Evolutionary conservation across 2,113 vertebrate genomes (phyloP).

Genomic region (Craseonycteris thonglongyai): DNA sequence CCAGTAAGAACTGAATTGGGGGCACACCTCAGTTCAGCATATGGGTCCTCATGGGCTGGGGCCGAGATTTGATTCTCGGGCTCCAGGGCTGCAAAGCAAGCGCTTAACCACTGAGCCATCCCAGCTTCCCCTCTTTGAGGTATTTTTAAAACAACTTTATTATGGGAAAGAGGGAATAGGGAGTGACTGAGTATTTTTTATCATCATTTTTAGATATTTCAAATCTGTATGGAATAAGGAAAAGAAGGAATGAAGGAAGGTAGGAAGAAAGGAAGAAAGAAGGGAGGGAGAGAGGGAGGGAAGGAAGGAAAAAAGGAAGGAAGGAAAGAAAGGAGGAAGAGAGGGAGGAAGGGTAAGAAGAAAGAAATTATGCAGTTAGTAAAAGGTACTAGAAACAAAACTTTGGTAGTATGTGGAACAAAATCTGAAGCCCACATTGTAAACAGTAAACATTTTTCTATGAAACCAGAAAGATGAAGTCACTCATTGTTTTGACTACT

Average conservation of each 20-base stretch:
- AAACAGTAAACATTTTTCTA: background rate
- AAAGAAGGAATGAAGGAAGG: background rate
- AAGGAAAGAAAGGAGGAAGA: background rate
- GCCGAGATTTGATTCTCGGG: too few relatives aligned
- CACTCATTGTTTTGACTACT: background rate
- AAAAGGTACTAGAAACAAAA: background rate
- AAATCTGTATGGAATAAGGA: background rate
- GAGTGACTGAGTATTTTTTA: background rate
- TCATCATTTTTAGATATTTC: background rate
- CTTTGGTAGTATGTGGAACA: background rate
- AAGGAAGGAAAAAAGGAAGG: background rate
- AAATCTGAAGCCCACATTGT: background rate
- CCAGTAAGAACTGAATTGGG: too few relatives aligned
- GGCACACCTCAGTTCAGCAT: too few relatives aligned
- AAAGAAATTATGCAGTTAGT: background rate
- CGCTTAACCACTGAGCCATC: too few relatives aligned
- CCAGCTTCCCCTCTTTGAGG: too few relatives aligned
- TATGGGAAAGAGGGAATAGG: background rate
- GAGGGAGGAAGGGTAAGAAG: background rate
- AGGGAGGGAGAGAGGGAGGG: background rate
- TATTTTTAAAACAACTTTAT: background rate
- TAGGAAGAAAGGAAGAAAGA: background rate
- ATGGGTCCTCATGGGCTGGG: too few relatives aligned
- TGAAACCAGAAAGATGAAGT: background rate
- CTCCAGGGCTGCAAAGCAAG: too few relatives aligned